phyloP scores from a whole-genome alignment of 2,888 invertebrate species.

The Morpho achilles region DNA sequence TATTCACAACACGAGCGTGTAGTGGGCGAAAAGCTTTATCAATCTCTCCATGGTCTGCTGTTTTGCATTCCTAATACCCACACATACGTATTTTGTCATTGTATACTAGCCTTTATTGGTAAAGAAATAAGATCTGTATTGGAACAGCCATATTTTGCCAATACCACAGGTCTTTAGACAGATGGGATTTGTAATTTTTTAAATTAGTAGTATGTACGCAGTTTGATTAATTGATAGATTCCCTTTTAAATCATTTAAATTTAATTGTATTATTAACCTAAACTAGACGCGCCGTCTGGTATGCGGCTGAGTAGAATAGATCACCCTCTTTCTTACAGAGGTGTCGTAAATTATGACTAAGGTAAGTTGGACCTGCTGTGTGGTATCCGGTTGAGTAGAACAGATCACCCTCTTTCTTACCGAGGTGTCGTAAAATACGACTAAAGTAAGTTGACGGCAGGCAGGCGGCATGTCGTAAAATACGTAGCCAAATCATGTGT shows the following conservation, averaged over 20 bases:
- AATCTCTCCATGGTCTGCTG: slow-evolving; percentile 3
- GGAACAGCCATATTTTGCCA: not conserved
- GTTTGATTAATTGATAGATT: slow-evolving; percentile 17
- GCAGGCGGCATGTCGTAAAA: no score
- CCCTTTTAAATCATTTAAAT: slow-evolving; percentile 3
- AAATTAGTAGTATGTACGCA: slow-evolving; percentile 10
- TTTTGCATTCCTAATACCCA: slow-evolving; percentile 3
- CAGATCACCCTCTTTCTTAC: no score
- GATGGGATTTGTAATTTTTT: slow-evolving; percentile 17
- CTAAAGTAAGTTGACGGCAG: no score
- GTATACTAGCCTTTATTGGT: not conserved
- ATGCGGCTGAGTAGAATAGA: no score
- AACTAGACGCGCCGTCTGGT: no score
- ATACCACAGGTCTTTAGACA: slow-evolving; percentile 1
- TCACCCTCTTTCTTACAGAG: no score
- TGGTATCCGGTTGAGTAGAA: no score
- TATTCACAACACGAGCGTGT: not conserved
- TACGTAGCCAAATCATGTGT: no score
- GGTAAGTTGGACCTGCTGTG: no score
- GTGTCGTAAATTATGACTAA: no score
- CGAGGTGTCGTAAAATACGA: no score
- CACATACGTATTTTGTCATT: not conserved
- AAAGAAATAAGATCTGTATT: no score
- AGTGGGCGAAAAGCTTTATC: slow-evolving; percentile 5
- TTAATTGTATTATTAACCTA: not conserved